Percentiles rank a stretch among this genome's conserved stretches.
These are phyloP conservation scores for Peromyscus leucopus DNA, from an alignment of 2,113 vertebrate species.

Conservation along the genomic window DNA sequence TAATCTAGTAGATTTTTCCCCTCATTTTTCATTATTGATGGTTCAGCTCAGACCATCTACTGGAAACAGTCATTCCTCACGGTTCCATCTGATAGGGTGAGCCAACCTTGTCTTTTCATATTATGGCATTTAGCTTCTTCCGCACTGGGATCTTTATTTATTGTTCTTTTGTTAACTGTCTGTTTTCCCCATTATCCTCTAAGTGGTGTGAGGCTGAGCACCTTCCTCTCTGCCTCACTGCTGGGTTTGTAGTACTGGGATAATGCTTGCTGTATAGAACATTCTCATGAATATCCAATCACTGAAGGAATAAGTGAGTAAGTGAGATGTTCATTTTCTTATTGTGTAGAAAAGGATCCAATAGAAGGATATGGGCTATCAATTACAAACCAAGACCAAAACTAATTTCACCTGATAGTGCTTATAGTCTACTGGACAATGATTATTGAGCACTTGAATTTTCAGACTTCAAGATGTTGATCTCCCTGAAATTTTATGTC, in stretches of 20 bases:
- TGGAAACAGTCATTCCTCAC: not conserved
- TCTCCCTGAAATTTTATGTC: constrained; percentile 24
- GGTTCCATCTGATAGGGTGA: not conserved
- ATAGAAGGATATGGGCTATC: not conserved
- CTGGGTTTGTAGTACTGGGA: not conserved
- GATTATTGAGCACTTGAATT: not conserved
- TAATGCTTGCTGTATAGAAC: not conserved
- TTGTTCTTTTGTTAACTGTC: not conserved
- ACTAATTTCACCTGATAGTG: constrained; percentile 19
- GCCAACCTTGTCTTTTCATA: not conserved
- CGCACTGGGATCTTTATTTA: constrained; percentile 19
- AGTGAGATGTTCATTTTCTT: constrained; percentile 19
- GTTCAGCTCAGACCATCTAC: not conserved
- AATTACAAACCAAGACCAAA: constrained; percentile 3
- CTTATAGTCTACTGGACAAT: not conserved
- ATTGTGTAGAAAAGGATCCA: constrained; percentile 6
- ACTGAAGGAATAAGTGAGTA: constrained; percentile 15
- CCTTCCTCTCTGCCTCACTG: not conserved
- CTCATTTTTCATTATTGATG: constrained; percentile 11
- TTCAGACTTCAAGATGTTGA: not conserved
- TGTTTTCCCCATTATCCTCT: not conserved
- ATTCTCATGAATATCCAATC: not conserved
- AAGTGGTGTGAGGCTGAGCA: not conserved
- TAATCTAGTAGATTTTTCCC: not conserved
- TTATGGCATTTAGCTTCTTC: not conserved